Conservation (phyloP, 2,113 vertebrate species). For the Zonotrichia leucophrys region DNA sequence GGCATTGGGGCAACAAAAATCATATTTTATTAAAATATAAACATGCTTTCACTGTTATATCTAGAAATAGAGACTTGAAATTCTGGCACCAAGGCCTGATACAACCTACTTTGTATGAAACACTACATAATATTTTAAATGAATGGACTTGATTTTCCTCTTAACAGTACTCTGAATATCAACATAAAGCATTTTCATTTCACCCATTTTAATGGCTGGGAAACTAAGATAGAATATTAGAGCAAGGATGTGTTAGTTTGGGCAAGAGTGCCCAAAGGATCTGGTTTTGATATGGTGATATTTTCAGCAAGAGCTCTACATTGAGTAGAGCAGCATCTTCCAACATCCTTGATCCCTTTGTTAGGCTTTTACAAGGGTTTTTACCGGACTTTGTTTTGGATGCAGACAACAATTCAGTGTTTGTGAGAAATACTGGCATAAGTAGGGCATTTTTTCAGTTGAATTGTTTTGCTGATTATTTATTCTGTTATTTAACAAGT, state of each 20-base stretch:
- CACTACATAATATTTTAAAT: neutral
- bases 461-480: neutral
- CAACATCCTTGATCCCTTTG: neutral
- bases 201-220: neutral
- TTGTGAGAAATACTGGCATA: neutral
- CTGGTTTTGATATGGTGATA: neutral
- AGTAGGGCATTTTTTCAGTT: neutral
- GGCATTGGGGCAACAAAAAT: neutral
- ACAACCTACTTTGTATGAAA: neutral
- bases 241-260: neutral
- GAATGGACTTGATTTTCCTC: neutral
- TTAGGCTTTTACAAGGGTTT: neutral
- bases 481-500: neutral
- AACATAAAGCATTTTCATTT: neutral
- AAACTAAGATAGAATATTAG: neutral
- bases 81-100: neutral
- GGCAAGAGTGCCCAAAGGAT: neutral
- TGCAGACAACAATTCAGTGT: neutral
- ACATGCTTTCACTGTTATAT: neutral
- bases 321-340: neutral
- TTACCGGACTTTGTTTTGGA: neutral
- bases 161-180: neutral
- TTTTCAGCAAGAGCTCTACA: neutral
- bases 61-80: neutral
- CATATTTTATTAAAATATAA: neutral